Evolutionary conservation across 2,113 vertebrate species (phyloP).

Genomic region (Psilopsiagon aurifrons): DNA sequence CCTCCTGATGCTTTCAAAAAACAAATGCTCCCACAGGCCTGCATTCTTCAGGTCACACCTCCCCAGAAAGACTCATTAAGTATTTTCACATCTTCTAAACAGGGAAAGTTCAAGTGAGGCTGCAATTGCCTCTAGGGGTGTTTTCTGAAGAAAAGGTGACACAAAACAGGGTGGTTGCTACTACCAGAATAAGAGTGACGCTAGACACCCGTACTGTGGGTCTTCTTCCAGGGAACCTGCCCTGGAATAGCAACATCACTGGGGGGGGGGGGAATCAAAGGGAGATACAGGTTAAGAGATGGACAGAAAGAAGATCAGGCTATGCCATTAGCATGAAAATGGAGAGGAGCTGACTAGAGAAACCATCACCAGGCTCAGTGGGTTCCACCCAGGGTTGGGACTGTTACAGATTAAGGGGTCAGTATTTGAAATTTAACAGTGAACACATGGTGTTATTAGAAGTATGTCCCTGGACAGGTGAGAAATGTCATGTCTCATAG

Average conservation of each 20-base stretch:
- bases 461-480: neutral
- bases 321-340: neutral
- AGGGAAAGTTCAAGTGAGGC: neutral
- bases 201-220: neutral
- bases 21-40: neutral
- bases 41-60: slow-evolving; percentile 11
- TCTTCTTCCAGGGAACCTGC: neutral
- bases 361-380: neutral
- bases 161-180: neutral
- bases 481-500: neutral
- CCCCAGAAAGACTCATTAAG: neutral
- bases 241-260: neutral
- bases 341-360: neutral
- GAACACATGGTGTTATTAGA: neutral
- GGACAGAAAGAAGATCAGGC: neutral
- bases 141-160: neutral
- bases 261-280: rapidly evolving
- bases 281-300: neutral
- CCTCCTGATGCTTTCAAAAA: neutral
- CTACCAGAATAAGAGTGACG: neutral
- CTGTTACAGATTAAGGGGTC: neutral
- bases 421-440: neutral
- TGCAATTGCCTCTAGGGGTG: slow-evolving; percentile 13
- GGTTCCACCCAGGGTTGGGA: neutral
- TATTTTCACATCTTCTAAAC: slow-evolving; percentile 26